Conservation (phyloP, 1,140 invertebrate species). For the Drosophila tani region DNA sequence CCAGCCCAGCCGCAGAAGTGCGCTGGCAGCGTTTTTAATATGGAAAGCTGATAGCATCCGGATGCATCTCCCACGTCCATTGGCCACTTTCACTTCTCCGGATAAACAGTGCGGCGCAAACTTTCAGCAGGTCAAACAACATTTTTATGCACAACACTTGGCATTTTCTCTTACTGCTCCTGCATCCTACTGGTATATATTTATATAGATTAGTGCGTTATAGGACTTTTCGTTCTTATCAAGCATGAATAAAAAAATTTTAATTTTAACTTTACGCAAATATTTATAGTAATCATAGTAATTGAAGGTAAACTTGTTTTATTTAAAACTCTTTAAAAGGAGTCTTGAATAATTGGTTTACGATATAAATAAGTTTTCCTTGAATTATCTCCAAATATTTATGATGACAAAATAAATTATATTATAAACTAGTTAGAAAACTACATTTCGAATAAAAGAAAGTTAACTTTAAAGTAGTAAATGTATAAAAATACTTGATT, state of each 20-base stretch:
- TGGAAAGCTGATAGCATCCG: slow-evolving; percentile 42
- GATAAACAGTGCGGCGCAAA: slow-evolving; percentile 34
- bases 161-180: slow-evolving; percentile 13
- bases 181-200: background rate
- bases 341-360: too few species aligned
- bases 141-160: slow-evolving; percentile 62
- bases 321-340: too few species aligned
- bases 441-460: too few species aligned
- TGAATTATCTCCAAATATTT: too few species aligned
- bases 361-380: too few species aligned
- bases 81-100: slow-evolving; percentile 4
- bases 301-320: background rate
- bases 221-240: background rate
- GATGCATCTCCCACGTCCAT: slow-evolving; percentile 28
- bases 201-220: background rate
- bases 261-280: background rate
- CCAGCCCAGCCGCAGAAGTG: slow-evolving; percentile 47
- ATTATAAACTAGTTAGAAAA: too few species aligned
- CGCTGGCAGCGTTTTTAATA: slow-evolving; percentile 63
- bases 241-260: background rate
- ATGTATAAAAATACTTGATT: too few species aligned
- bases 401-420: too few species aligned
- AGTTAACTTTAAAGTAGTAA: too few species aligned
- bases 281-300: too few species aligned
- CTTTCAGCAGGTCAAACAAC: slow-evolving; percentile 36